Percentiles rank a stretch among this genome's conserved stretches.
Evolutionary conservation across 2,797 vertebrate genomes (phyloP).

Genomic region (Anniella stebbinsi): DNA sequence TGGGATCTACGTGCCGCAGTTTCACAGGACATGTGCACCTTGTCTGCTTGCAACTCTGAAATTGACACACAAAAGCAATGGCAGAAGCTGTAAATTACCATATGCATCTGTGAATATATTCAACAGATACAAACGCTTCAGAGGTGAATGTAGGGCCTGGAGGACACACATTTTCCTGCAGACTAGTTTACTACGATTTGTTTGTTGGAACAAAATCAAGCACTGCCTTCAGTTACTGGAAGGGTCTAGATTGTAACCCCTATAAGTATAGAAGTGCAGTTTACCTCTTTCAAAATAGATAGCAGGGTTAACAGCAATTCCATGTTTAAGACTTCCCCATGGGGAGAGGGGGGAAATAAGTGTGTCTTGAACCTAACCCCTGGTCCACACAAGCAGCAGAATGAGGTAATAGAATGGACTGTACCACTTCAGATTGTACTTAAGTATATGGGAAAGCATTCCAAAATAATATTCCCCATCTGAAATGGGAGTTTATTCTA

Average conservation of each 20-base stretch:
- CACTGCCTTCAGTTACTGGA: neutral
- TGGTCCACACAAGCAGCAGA: neutral
- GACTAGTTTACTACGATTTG: neutral
- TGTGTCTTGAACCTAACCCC: neutral
- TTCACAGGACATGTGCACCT: conserved; percentile 90
- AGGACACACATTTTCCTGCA: neutral
- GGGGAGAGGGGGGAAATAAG: too few relatives aligned
- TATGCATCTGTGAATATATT: neutral
- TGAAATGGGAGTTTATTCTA: neutral
- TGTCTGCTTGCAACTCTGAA: conserved; percentile 92
- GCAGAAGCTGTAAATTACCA: neutral
- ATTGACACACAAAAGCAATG: neutral
- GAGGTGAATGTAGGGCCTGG: neutral
- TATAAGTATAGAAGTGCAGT: neutral
- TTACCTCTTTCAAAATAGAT: neutral
- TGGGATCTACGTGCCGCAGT: conserved; percentile 94
- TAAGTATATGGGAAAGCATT: neutral
- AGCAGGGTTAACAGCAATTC: neutral
- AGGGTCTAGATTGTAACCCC: neutral
- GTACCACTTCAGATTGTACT: too few relatives aligned
- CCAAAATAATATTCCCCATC: neutral
- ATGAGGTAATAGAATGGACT: neutral
- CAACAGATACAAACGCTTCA: too few relatives aligned
- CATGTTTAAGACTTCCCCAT: neutral
- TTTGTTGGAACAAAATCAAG: neutral